phyloP scores from a whole-genome alignment of 1,140 invertebrate genomes.

The Vanessa atalanta region DNA sequence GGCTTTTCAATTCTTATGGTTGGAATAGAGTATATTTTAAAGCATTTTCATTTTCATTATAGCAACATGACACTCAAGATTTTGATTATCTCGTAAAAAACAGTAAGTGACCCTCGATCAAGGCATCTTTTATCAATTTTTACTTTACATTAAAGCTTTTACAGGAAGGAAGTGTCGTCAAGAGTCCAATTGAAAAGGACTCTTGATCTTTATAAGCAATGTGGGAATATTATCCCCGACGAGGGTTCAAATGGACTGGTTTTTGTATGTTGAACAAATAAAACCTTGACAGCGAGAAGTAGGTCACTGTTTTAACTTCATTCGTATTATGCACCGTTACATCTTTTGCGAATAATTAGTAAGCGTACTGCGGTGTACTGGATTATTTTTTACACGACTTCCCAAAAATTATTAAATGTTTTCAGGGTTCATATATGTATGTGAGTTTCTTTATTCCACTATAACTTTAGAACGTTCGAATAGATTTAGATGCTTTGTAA shows the following conservation, averaged over 20 bases:
- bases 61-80: too few relatives aligned
- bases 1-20: too few relatives aligned
- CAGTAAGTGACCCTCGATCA: too few relatives aligned
- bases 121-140: background rate
- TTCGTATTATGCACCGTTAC: constrained; percentile 12
- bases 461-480: too few relatives aligned
- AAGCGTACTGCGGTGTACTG: background rate
- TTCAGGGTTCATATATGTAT: too few relatives aligned
- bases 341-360: constrained; percentile 15
- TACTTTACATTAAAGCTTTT: constrained; percentile 1
- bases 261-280: constrained; percentile 16
- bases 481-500: too few relatives aligned
- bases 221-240: constrained; percentile 15
- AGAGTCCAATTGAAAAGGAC: constrained; percentile 17
- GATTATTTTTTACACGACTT: background rate
- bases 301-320: constrained; percentile 24
- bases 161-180: background rate
- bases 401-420: too few relatives aligned
- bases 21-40: too few relatives aligned
- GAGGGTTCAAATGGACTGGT: constrained; percentile 29
- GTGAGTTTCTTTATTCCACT: too few relatives aligned
- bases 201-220: background rate
- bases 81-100: too few relatives aligned
- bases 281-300: constrained; percentile 26
- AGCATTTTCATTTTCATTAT: too few relatives aligned